Percentiles rank a stretch among this genome's conserved stretches.
Conservation (phyloP, 1,140 invertebrate genomes). For the Aphelenchoides besseyi region DNA sequence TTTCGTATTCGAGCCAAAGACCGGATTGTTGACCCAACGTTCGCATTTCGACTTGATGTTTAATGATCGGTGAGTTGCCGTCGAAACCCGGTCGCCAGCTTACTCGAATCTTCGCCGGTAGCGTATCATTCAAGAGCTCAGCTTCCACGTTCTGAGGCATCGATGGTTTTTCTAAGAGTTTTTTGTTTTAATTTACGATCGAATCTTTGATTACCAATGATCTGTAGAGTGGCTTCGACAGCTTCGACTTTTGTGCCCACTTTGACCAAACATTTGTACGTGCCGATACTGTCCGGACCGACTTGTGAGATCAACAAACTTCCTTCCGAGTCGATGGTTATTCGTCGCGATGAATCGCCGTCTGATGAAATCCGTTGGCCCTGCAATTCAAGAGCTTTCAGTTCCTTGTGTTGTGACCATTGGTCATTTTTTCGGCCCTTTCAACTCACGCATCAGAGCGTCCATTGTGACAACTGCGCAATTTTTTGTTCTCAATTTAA, state of each 20-base stretch:
- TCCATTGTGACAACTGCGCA: no score
- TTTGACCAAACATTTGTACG: conserved; percentile 51
- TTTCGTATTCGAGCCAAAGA: conserved; percentile 71
- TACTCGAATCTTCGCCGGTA: conserved; percentile 73
- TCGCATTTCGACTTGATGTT: conserved; percentile 85
- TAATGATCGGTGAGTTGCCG: conserved; percentile 88
- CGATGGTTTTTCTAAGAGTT: conserved; percentile 77
- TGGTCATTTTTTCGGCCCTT: not conserved
- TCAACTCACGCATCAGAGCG: not conserved
- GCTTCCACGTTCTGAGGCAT: conserved; percentile 81
- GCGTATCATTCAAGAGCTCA: conserved; percentile 65
- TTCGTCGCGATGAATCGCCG: conserved; percentile 42
- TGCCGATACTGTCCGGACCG: conserved; percentile 59
- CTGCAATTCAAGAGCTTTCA: conserved; percentile 32
- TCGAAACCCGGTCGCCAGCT: conserved; percentile 91
- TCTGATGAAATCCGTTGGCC: conserved; percentile 36
- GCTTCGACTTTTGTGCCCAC: conserved; percentile 43
- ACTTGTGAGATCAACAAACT: conserved; percentile 57
- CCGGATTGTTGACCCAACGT: conserved; percentile 69
- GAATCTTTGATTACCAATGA: conserved; percentile 35
- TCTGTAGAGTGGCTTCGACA: conserved; percentile 41
- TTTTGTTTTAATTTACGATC: not conserved
- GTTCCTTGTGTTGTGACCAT: conserved; percentile 15
- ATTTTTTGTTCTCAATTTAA: no score
- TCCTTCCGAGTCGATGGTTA: conserved; percentile 53